phyloP scores from a whole-genome alignment of 1,140 invertebrate species.

The Daktulosphaira vitifoliae region DNA sequence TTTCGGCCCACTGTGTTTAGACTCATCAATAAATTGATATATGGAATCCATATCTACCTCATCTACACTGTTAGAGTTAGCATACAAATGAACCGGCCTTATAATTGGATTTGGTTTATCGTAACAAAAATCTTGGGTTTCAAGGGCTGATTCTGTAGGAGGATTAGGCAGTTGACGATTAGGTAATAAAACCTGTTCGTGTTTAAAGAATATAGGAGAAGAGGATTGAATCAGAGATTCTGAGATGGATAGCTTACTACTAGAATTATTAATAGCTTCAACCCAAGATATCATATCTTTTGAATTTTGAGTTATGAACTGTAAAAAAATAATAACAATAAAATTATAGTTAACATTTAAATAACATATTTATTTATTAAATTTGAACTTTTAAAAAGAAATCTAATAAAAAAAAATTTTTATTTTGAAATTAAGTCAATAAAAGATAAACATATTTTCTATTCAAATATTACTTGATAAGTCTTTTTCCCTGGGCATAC shows the following conservation, averaged over 20 bases:
- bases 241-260: not conserved
- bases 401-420: too few species aligned
- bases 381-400: too few species aligned
- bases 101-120: conserved; percentile 22
- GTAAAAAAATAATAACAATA: not conserved
- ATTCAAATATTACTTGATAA: conserved; percentile 39
- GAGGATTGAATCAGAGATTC: not conserved
- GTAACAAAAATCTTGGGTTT: conserved; percentile 1
- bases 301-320: conserved; percentile 35
- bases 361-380: too few species aligned
- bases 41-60: conserved; percentile 19
- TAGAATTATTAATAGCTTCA: conserved; percentile 25
- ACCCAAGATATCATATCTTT: conserved; percentile 35
- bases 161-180: conserved; percentile 10
- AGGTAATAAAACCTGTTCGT: conserved; percentile 17
- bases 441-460: too few species aligned
- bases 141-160: not conserved
- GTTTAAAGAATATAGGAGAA: conserved; percentile 13
- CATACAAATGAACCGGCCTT: conserved; percentile 13
- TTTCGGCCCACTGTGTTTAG: not conserved
- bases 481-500: conserved; percentile 38
- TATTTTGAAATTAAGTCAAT: too few species aligned
- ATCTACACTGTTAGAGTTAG: not conserved
- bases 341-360: too few species aligned
- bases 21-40: conserved; percentile 20